Conservation (phyloP, 2,797 vertebrate species). For the Dromococcyx pavoninus region DNA sequence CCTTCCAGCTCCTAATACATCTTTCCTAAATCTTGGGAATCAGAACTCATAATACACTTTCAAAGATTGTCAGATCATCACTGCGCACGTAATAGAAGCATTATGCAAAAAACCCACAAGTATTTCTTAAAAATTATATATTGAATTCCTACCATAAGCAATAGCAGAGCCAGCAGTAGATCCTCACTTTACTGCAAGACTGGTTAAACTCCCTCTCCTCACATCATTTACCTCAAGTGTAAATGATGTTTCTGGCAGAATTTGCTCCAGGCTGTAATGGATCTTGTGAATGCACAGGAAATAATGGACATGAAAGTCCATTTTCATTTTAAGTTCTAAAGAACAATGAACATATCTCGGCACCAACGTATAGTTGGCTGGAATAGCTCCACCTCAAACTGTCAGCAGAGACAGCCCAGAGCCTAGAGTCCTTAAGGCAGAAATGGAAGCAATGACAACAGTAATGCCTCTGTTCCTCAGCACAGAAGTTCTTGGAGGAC, state of each 20-base stretch:
- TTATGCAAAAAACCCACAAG: neutral
- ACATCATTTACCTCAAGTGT: neutral
- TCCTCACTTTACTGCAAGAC: neutral
- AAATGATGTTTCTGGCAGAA: neutral
- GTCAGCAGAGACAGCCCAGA: neutral
- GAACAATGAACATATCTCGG: neutral
- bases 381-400: neutral
- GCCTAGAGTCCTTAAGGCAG: neutral
- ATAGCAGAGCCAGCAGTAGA: neutral
- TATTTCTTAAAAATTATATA: neutral
- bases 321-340: neutral
- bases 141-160: neutral
- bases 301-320: neutral
- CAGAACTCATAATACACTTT: neutral
- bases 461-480: conserved; percentile 1
- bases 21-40: neutral
- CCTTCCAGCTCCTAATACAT: neutral
- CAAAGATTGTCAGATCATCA: neutral
- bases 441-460: neutral
- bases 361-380: neutral
- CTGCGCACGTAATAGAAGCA: neutral
- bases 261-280: neutral
- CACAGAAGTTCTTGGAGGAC: conserved; percentile 10
- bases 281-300: neutral
- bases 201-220: neutral